A percentile compares a stretch with the other conserved stretches of the same genome.
These are phyloP conservation scores for Sebastes diaconus DNA, from an alignment of 2,797 vertebrate species.

Conservation along the genomic window DNA sequence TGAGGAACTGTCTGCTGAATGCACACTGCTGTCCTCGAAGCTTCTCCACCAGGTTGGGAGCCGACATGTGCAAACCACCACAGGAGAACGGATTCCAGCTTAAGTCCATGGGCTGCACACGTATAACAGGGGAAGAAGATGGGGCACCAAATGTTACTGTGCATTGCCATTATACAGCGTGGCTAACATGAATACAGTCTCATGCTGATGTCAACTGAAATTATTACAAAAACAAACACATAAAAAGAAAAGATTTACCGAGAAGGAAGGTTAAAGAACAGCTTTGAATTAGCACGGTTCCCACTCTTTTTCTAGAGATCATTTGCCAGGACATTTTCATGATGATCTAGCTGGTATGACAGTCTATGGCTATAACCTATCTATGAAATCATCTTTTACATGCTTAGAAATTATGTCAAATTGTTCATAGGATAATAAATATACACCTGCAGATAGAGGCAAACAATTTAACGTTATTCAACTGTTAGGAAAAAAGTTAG, in stretches of 20 bases:
- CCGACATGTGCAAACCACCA: slow-evolving; percentile 73
- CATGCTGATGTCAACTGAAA: neutral
- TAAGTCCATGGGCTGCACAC: slow-evolving; percentile 76
- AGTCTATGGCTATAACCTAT: too few relatives aligned
- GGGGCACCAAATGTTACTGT: neutral
- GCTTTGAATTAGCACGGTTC: neutral
- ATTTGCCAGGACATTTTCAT: too few relatives aligned
- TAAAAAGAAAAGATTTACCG: neutral
- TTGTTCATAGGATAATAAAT: too few relatives aligned
- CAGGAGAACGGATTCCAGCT: slow-evolving; percentile 81
- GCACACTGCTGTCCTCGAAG: slow-evolving; percentile 68
- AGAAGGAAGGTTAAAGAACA: neutral
- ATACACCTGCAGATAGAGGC: too few relatives aligned
- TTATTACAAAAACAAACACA: neutral
- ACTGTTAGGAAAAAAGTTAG: too few relatives aligned
- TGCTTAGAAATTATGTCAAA: too few relatives aligned
- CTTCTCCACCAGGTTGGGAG: slow-evolving; percentile 72
- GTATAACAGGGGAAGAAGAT: neutral
- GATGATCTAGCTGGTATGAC: too few relatives aligned
- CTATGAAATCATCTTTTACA: too few relatives aligned
- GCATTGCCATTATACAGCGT: neutral
- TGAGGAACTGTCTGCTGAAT: slow-evolving; percentile 85
- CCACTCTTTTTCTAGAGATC: too few relatives aligned
- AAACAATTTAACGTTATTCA: too few relatives aligned
- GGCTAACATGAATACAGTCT: neutral